These are phyloP conservation scores for Uropsilus gracilis DNA, from an alignment of 2,113 vertebrate genomes.

Conservation along the genomic window DNA sequence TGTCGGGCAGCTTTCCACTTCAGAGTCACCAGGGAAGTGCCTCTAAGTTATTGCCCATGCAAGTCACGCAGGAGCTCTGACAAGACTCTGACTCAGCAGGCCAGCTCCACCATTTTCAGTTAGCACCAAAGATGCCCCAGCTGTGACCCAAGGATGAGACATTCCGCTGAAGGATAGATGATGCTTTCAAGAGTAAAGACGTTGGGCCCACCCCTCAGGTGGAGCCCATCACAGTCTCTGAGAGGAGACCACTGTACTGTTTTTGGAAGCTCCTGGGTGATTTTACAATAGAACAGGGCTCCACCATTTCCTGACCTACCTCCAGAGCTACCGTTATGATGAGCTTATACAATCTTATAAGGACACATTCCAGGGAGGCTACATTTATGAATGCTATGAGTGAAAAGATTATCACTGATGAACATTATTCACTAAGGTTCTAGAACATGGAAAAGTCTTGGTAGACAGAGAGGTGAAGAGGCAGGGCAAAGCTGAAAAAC, in stretches of 20 bases:
- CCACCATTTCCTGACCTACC: not conserved
- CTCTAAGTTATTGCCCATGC: too few relatives aligned
- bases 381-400: not conserved
- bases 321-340: not conserved
- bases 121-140: not conserved
- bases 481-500: not conserved
- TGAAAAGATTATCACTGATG: not conserved
- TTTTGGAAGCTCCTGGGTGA: not conserved
- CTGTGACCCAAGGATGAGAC: too few relatives aligned
- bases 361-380: not conserved
- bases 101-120: not conserved
- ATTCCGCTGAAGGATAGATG: not conserved
- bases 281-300: not conserved
- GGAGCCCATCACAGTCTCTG: not conserved
- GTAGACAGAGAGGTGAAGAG: not conserved
- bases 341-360: not conserved
- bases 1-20: too few relatives aligned
- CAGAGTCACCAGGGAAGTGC: too few relatives aligned
- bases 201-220: not conserved
- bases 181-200: not conserved
- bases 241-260: not conserved
- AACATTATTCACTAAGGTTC: not conserved
- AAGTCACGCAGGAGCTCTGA: too few relatives aligned
- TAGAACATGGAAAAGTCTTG: not conserved
- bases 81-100: too few relatives aligned